Evolutionary conservation across 2,797 vertebrate species (phyloP).

Genomic region (Eulemur mongoz): DNA sequence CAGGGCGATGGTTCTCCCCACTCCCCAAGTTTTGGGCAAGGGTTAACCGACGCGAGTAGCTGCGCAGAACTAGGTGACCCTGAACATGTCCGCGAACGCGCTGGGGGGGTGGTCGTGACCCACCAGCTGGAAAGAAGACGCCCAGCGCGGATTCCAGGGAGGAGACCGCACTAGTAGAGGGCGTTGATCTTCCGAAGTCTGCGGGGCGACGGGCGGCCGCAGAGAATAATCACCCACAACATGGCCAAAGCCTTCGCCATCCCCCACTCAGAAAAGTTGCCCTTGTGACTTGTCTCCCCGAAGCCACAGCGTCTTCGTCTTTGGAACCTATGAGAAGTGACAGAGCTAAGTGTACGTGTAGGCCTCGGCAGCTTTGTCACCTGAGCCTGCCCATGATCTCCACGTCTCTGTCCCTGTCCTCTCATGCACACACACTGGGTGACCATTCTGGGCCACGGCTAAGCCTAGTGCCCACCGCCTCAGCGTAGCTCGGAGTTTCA

Average conservation of each 20-base stretch:
- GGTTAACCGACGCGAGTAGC: background rate
- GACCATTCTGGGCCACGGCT: background rate
- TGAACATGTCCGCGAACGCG: background rate
- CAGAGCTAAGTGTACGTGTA: background rate
- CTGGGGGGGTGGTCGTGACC: background rate
- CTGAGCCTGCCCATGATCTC: fast-evolving
- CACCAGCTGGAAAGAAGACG: background rate
- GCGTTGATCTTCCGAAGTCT: background rate
- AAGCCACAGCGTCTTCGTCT: background rate
- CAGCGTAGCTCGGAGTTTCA: background rate
- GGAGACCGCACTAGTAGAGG: background rate
- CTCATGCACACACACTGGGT: background rate
- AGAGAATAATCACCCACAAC: no score
- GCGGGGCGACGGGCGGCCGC: fast-evolving
- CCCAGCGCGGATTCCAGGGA: background rate
- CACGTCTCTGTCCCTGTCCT: fast-evolving
- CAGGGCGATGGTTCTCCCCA: background rate
- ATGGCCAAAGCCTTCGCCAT: background rate
- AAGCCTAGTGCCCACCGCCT: fast-evolving
- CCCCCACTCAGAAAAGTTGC: background rate
- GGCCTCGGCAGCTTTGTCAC: background rate
- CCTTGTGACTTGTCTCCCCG: background rate
- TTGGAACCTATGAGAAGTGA: background rate
- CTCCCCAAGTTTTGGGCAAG: background rate
- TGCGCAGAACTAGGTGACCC: background rate